These are phyloP conservation scores for Triplophysa tibetana DNA, from an alignment of 2,113 vertebrate genomes.

Conservation along the genomic window DNA sequence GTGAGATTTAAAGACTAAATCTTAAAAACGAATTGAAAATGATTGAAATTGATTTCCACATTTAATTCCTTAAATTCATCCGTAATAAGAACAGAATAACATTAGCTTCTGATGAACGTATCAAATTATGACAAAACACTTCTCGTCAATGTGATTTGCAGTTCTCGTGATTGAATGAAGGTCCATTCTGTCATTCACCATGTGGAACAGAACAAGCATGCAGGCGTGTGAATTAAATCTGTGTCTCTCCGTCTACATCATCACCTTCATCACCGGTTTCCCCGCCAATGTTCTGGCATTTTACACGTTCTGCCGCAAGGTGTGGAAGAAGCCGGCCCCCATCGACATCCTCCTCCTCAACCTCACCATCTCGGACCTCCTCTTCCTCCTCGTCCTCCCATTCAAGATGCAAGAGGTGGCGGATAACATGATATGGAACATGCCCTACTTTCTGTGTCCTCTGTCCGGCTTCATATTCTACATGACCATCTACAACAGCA, in stretches of 20 bases:
- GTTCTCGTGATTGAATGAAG: background rate
- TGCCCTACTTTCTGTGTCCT: slow-evolving; percentile 75
- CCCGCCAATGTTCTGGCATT: slow-evolving; percentile 84
- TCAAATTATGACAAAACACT: no score
- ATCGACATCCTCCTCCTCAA: slow-evolving; percentile 88
- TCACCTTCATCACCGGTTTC: slow-evolving; percentile 82
- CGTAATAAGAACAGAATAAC: no score
- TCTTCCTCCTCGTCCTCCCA: slow-evolving; percentile 85
- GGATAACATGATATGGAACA: slow-evolving; percentile 69
- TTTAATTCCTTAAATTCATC: no score
- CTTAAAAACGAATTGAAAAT: no score
- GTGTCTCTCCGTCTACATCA: slow-evolving; percentile 78
- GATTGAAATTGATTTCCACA: no score
- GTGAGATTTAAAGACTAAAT: no score
- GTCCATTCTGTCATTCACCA: background rate
- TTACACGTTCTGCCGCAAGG: slow-evolving; percentile 76
- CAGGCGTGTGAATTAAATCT: slow-evolving; percentile 60
- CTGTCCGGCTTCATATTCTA: slow-evolving; percentile 82
- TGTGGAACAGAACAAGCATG: slow-evolving; percentile 40
- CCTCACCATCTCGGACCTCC: slow-evolving; percentile 83
- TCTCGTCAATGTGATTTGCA: background rate
- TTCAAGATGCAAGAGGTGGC: slow-evolving; percentile 82
- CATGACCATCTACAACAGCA: slow-evolving; percentile 89
- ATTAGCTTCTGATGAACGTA: no score
- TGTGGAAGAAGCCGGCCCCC: slow-evolving; percentile 72